Evolutionary conservation across 2,888 invertebrate species (phyloP).

Genomic region (Lasioglossum vierecki): DNA sequence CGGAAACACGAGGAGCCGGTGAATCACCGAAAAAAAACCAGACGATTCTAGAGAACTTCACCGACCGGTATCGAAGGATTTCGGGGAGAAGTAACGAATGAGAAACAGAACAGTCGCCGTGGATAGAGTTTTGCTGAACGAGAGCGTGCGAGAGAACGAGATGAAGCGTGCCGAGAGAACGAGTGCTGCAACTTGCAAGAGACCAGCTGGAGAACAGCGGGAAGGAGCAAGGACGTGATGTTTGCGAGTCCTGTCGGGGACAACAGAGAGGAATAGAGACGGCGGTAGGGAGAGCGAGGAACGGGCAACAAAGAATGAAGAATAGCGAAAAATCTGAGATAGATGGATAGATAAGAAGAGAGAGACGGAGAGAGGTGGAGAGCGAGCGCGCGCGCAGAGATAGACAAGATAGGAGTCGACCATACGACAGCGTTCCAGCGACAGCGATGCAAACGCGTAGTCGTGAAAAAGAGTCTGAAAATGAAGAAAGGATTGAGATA

Average conservation of each 20-base stretch:
- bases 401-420: neutral
- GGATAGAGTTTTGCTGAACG: neutral
- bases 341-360: constrained; percentile 1
- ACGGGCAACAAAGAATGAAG: no score
- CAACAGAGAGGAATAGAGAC: neutral
- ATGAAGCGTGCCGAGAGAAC: neutral
- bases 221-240: neutral
- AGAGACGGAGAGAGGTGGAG: neutral
- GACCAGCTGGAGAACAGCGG: neutral
- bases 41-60: neutral
- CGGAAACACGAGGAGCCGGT: constrained; percentile 1
- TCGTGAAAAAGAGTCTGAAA: constrained; percentile 15
- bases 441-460: neutral
- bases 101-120: neutral
- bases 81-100: neutral
- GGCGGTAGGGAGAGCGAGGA: neutral
- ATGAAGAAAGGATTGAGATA: constrained; percentile 31
- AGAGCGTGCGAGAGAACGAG: constrained; percentile 1
- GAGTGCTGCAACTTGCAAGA: neutral
- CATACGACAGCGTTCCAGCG: neutral
- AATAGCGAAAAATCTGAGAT: neutral
- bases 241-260: neutral
- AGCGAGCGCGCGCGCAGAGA: neutral
- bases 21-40: neutral
- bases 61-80: neutral